Conservation (phyloP, 23 tunicate genomes). For the Trididemnum nubilum region DNA sequence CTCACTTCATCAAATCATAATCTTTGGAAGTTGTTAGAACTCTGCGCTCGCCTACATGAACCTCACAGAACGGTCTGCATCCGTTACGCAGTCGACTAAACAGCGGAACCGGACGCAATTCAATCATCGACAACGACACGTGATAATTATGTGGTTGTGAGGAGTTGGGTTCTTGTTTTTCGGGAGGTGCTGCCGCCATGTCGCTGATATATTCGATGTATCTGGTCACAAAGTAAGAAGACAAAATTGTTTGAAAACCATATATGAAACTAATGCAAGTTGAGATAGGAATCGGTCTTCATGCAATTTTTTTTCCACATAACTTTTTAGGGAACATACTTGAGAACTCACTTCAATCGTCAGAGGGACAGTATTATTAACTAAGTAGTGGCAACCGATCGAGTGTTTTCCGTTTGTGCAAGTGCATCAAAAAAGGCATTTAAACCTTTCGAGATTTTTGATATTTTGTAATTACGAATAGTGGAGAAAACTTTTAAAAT, state of each 20-base stretch:
- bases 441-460: no score
- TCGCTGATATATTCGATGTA: conserved; percentile 84
- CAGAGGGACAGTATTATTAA: no score
- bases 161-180: neutral
- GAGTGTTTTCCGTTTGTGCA: no score
- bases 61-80: conserved; percentile 87
- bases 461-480: no score
- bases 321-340: no score
- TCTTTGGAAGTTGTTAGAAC: conserved; percentile 67
- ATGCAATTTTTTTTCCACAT: no score
- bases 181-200: conserved; percentile 46
- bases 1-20: conserved; percentile 76
- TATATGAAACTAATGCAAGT: no score
- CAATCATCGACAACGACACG: conserved; percentile 55
- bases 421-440: no score
- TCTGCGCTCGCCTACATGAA: conserved; percentile 57
- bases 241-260: neutral
- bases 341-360: no score
- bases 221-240: conserved; percentile 22
- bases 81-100: conserved; percentile 81
- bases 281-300: no score
- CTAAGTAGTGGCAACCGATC: no score
- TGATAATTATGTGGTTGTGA: conserved; percentile 44
- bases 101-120: conserved; percentile 77
- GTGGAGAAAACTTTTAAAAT: no score